Evolutionary conservation across 2,888 invertebrate genomes (phyloP), one percentile per base, ranked within the genome.

Genomic region (Omphaloscelis lunosa): DNA sequence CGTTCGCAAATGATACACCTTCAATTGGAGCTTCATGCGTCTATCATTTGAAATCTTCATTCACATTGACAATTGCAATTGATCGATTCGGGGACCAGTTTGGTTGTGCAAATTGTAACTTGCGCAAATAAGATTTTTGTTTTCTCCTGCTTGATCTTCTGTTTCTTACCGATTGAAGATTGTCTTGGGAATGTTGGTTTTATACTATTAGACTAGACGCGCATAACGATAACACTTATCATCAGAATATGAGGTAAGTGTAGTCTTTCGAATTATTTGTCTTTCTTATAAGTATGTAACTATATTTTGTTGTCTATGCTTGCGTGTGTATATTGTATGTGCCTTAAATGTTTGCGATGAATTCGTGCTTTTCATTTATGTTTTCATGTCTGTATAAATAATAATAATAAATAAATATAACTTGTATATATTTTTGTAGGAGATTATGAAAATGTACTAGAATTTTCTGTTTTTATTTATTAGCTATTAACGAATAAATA

Each of bases 321-420:
- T 77, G 48, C 4, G 45, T 72, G 53, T 66, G 67, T 72, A 63
- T 62, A 77, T 75, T 72, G 9, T 68, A 34, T 84, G 71, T 72
- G 85, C 87, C 83, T 83, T 80, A 9, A 41, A 79, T 73, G 67
- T 86, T 72, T 70, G 41, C 72, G 62, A 61, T 67, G 27, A 79
- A 77, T 39, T 72, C 82, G 74, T 82, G 87, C 53, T 77, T 59
- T 48, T 71, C 83, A 75, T 74, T 68, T 20, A 8, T 27, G 20
- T 68, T 53, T 29, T 59, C 29, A 59, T 59, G 20, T 61, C 11
- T 34, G 29, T 61, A 20, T 20, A 59, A 20, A n/a, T n/a, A n/a
- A n/a, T n/a, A n/a, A n/a, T n/a, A n/a, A n/a, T n/a, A n/a, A n/a
- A n/a, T n/a, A n/a, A n/a, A 17, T 59, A 15, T 29, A 29, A 4